phyloP scores from a whole-genome alignment of 2,888 invertebrate genomes.

The Tiphia femorata region DNA sequence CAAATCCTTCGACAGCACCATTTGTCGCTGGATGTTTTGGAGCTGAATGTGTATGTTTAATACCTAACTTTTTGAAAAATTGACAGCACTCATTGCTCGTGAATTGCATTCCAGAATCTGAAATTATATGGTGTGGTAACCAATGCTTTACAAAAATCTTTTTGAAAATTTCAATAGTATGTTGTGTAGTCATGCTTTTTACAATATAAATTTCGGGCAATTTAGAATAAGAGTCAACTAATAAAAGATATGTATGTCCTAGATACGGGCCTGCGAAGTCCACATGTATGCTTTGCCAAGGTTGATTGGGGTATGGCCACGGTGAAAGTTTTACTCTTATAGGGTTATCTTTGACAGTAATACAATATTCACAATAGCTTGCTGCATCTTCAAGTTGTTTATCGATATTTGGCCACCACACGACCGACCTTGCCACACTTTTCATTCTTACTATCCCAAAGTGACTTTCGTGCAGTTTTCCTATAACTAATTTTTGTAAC shows the following conservation, averaged over 20 bases:
- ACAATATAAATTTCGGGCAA: conserved; percentile 26
- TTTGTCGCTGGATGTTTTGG: conserved; percentile 37
- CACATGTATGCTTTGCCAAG: conserved; percentile 29
- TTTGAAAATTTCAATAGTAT: conserved; percentile 20
- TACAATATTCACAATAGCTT: no score
- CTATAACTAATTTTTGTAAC: no score
- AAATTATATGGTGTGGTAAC: conserved; percentile 21
- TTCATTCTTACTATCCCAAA: no score
- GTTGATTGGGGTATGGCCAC: conserved; percentile 27
- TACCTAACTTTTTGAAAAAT: conserved; percentile 9
- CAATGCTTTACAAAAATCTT: conserved; percentile 30
- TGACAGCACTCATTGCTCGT: neutral
- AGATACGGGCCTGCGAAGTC: conserved; percentile 32
- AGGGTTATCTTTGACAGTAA: conserved; percentile 23
- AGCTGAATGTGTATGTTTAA: conserved; percentile 29
- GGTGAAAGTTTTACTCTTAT: conserved; percentile 13
- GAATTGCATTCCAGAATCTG: conserved; percentile 35
- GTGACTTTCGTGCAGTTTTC: no score
- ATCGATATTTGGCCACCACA: no score
- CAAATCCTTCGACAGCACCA: conserved; percentile 28
- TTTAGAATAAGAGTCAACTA: conserved; percentile 30
- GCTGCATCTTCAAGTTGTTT: no score
- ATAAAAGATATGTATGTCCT: conserved; percentile 25
- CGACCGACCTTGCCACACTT: no score
- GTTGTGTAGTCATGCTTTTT: conserved; percentile 10